phyloP scores from a whole-genome alignment of 2,797 vertebrate genomes.

The Pangasius larnaudii region DNA sequence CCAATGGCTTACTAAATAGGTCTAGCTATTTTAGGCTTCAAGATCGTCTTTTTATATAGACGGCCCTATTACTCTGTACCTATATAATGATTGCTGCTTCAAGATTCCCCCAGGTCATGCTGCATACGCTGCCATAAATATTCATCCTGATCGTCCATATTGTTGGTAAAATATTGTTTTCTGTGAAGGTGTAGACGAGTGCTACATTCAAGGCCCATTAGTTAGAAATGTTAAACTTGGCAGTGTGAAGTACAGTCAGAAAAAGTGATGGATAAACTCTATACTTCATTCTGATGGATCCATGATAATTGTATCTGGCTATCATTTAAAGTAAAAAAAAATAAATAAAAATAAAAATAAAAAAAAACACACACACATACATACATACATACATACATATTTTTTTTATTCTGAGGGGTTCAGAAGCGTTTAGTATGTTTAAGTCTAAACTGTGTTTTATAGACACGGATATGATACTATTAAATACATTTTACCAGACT shows the following conservation, averaged over 20 bases:
- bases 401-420: not conserved
- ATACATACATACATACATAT: no score
- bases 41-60: not conserved
- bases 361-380: no score
- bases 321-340: not conserved
- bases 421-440: not conserved
- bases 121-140: constrained; percentile 9
- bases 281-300: not conserved
- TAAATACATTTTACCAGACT: no score
- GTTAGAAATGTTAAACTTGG: constrained; percentile 35
- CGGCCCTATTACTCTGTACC: not conserved
- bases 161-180: constrained; percentile 29
- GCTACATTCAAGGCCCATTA: constrained; percentile 1
- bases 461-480: not conserved
- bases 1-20: not conserved
- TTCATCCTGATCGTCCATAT: not conserved
- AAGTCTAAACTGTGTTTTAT: not conserved
- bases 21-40: not conserved
- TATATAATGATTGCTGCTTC: not conserved
- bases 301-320: not conserved
- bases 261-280: constrained; percentile 29
- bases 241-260: constrained; percentile 16
- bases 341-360: no score
- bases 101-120: not conserved
- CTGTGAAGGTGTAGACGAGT: not conserved